Conservation (phyloP, 2,888 invertebrate genomes). For the Hoplodrina ambigua region DNA sequence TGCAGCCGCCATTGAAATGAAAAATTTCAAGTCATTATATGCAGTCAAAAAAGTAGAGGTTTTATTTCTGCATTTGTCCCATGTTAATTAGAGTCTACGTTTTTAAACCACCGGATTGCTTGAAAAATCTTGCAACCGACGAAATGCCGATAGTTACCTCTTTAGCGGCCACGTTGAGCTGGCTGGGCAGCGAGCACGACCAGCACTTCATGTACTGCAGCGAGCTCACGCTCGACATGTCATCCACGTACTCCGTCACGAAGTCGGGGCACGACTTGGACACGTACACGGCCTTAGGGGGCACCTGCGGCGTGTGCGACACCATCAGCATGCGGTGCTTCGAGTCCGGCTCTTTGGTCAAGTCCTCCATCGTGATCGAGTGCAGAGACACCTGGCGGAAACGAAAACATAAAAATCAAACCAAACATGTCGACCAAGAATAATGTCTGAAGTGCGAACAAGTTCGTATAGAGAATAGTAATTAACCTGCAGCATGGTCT, state of each 20-base stretch:
- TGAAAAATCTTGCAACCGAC: not conserved
- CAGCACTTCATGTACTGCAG: slow-evolving; percentile 59
- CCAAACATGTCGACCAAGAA: too few species aligned
- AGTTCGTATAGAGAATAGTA: not conserved
- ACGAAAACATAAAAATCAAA: too few species aligned
- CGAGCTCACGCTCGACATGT: slow-evolving; percentile 56
- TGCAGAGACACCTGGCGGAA: slow-evolving; percentile 92
- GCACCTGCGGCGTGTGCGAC: slow-evolving; percentile 90
- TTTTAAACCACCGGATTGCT: too few species aligned
- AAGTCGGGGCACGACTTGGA: slow-evolving; percentile 96
- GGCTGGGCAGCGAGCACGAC: slow-evolving; percentile 76
- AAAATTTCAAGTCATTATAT: too few species aligned
- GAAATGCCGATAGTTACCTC: slow-evolving; percentile 62
- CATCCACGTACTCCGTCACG: slow-evolving; percentile 68
- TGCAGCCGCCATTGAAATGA: too few species aligned
- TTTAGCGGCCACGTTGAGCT: slow-evolving; percentile 71
- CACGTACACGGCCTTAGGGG: slow-evolving; percentile 89
- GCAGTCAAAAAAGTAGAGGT: too few species aligned
- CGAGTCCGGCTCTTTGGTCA: slow-evolving; percentile 94
- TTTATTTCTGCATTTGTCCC: too few species aligned
- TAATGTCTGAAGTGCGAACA: too few species aligned
- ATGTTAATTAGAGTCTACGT: too few species aligned
- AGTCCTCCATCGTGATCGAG: slow-evolving; percentile 97
- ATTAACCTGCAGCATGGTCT: slow-evolving; percentile 93
- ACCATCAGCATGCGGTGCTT: slow-evolving; percentile 96